Evolutionary conservation across 2,113 vertebrate species (phyloP).

Genomic region (Paramisgurnus dabryanus): DNA sequence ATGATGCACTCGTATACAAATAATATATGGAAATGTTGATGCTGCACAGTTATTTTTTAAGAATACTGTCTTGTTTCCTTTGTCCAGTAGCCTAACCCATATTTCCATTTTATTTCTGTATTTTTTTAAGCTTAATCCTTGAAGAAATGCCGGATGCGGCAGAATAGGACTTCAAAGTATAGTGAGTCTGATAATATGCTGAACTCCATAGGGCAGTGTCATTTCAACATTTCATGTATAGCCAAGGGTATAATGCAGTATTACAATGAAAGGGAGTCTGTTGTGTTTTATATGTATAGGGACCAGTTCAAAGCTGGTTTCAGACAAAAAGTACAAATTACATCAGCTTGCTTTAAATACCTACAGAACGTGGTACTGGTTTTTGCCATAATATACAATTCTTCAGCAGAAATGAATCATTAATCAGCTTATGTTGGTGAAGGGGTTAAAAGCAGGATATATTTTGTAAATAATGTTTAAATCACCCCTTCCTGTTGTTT

Average conservation of each 20-base stretch:
- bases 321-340: conserved; percentile 14
- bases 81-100: not conserved
- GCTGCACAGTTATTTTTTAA: not conserved
- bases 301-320: conserved; percentile 8
- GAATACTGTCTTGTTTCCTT: not conserved
- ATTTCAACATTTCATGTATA: conserved; percentile 9
- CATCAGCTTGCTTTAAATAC: conserved; percentile 5
- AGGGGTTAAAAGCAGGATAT: too few species aligned
- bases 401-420: too few species aligned
- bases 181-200: conserved; percentile 3
- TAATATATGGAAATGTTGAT: not conserved
- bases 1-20: too few species aligned
- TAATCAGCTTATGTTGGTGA: too few species aligned
- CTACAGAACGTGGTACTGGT: not conserved
- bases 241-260: not conserved
- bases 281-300: not conserved
- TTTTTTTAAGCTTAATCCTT: not conserved
- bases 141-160: not conserved
- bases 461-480: too few species aligned
- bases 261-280: not conserved
- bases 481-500: too few species aligned
- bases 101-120: not conserved
- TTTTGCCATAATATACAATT: too few species aligned
- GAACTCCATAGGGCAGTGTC: not conserved
- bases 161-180: conserved; percentile 1